Percentiles rank a stretch among this genome's conserved stretches.
These are phyloP conservation scores for Abrostola triplasia DNA, from an alignment of 2,888 invertebrate genomes.

Conservation along the genomic window DNA sequence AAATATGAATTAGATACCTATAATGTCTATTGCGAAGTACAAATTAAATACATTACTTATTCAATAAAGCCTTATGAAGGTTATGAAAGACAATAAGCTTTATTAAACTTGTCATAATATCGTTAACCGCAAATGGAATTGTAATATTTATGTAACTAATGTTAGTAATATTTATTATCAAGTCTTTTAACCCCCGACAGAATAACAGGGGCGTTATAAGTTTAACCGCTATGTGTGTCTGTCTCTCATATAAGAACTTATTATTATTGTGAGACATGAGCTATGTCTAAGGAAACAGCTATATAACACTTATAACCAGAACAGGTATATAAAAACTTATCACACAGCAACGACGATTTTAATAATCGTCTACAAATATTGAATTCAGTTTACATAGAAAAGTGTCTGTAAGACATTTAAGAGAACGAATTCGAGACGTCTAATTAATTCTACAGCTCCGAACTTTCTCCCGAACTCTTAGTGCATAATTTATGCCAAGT, in stretches of 20 bases:
- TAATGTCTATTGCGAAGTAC: too few relatives aligned
- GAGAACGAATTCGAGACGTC: background rate
- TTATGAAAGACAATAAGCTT: background rate
- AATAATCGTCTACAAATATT: background rate
- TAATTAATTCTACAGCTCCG: conserved; percentile 16
- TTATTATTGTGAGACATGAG: too few relatives aligned
- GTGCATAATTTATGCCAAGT: conserved; percentile 44
- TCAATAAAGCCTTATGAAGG: too few relatives aligned
- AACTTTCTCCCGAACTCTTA: conserved; percentile 19
- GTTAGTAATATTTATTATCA: background rate
- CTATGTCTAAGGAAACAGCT: too few relatives aligned
- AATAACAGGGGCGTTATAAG: too few relatives aligned
- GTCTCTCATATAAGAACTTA: too few relatives aligned
- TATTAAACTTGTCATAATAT: background rate
- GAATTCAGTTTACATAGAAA: background rate
- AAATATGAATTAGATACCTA: too few relatives aligned
- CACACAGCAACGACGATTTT: too few relatives aligned
- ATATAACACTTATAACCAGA: background rate
- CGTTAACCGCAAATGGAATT: background rate
- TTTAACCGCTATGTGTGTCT: too few relatives aligned
- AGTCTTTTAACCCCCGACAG: background rate
- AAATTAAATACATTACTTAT: too few relatives aligned
- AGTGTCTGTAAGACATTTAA: background rate
- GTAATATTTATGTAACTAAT: background rate
- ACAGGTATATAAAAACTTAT: too few relatives aligned